Evolutionary conservation across 2,888 invertebrate genomes (phyloP).

Genomic region (Steinernema hermaphroditum): DNA sequence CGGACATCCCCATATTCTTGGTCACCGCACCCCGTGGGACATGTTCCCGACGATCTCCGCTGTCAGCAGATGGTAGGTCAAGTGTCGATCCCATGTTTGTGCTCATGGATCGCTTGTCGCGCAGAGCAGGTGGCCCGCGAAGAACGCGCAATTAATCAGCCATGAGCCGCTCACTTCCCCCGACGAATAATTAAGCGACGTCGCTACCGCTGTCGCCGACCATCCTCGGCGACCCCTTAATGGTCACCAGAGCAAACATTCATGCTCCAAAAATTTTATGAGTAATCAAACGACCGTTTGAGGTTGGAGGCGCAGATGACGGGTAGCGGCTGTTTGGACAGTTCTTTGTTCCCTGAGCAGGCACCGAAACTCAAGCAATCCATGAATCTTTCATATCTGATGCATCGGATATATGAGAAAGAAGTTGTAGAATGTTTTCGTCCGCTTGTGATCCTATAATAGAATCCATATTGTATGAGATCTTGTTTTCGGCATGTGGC

Average conservation of each 20-base stretch:
- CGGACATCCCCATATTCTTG: too few species aligned
- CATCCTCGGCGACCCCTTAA: constrained; percentile 25
- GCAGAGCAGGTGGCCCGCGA: constrained; percentile 25
- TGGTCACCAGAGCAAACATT: constrained; percentile 25
- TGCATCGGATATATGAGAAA: too few species aligned
- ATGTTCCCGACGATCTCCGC: background rate
- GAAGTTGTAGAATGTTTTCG: too few species aligned
- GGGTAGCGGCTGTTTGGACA: too few species aligned
- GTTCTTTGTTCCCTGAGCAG: too few species aligned
- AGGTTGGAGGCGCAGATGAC: background rate
- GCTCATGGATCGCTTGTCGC: constrained; percentile 17
- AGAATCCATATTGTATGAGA: too few species aligned
- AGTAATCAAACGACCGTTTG: constrained; percentile 14
- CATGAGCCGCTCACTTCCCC: background rate
- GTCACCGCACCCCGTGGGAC: background rate
- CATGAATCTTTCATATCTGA: too few species aligned
- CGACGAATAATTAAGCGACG: constrained; percentile 15
- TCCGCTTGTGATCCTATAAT: too few species aligned
- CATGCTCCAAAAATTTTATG: constrained; percentile 30
- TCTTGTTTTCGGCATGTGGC: too few species aligned
- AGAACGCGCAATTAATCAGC: background rate
- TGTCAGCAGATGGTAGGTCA: constrained; percentile 18
- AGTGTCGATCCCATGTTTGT: constrained; percentile 22
- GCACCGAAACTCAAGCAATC: too few species aligned
- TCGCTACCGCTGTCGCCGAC: background rate